These are phyloP conservation scores for Tortricodes alternella DNA, from an alignment of 2,888 invertebrate species.

Conservation along the genomic window DNA sequence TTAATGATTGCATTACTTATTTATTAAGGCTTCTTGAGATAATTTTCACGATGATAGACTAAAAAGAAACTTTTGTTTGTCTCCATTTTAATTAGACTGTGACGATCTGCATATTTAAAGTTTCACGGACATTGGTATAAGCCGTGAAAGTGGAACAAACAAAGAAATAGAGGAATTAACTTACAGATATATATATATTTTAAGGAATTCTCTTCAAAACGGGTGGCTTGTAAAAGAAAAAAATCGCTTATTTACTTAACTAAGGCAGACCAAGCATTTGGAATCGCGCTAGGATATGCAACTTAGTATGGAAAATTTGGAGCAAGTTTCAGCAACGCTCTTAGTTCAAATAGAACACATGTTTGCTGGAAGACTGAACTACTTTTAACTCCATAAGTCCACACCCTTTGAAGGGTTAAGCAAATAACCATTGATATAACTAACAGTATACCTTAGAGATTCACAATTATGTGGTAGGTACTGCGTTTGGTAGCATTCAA, in stretches of 20 bases:
- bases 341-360: slow-evolving; percentile 30
- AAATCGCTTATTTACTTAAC: neutral
- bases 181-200: too few species aligned
- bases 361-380: slow-evolving; percentile 29
- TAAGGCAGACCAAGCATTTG: neutral
- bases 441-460: neutral
- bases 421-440: slow-evolving; percentile 19
- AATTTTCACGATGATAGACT: too few species aligned
- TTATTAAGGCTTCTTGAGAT: too few species aligned
- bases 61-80: too few species aligned
- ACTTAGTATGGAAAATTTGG: slow-evolving; percentile 19
- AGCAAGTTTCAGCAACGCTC: slow-evolving; percentile 37
- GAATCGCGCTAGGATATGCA: neutral
- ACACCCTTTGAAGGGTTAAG: slow-evolving; percentile 32
- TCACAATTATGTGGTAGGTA: too few species aligned
- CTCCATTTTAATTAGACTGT: too few species aligned
- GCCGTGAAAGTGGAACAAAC: too few species aligned
- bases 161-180: too few species aligned
- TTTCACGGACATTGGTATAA: too few species aligned
- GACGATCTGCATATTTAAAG: too few species aligned
- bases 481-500: too few species aligned
- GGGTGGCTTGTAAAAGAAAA: neutral
- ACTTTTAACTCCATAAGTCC: slow-evolving; percentile 33
- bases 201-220: neutral
- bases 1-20: too few species aligned